These are phyloP conservation scores for Harpegnathos saltator DNA, from an alignment of 1,140 invertebrate species.

Conservation along the genomic window DNA sequence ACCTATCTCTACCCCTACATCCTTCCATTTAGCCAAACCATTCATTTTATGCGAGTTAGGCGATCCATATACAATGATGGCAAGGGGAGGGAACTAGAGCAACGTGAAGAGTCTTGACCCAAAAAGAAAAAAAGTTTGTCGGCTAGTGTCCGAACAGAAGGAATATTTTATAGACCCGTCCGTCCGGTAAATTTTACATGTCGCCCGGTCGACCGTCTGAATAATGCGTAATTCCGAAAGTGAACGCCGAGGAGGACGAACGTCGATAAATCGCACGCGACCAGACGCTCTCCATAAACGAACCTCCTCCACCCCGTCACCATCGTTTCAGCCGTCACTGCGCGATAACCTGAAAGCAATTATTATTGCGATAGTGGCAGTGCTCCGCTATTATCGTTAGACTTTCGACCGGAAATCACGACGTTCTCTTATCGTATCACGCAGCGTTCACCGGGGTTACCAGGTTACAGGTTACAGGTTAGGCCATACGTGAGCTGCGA, in stretches of 20 bases:
- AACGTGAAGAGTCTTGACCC: neutral
- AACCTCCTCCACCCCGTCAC: constrained; percentile 8
- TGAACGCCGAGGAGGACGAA: neutral
- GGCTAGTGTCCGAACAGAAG: neutral
- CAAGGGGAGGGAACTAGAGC: neutral
- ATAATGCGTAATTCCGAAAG: constrained; percentile 26
- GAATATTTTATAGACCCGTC: neutral
- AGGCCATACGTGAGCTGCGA: neutral
- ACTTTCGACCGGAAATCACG: constrained; percentile 39
- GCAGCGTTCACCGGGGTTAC: neutral
- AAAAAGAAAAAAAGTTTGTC: neutral
- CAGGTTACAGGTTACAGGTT: no score
- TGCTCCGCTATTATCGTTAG: neutral
- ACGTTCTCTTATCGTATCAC: constrained; percentile 34
- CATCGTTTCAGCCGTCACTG: neutral
- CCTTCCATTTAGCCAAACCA: neutral
- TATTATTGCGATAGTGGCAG: constrained; percentile 27
- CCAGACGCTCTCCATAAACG: neutral
- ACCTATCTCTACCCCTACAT: neutral
- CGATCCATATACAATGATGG: neutral
- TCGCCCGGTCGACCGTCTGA: neutral
- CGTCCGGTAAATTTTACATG: neutral
- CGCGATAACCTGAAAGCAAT: constrained; percentile 47
- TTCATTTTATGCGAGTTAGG: neutral
- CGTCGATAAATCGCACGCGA: neutral